Conservation (phyloP, 2,888 invertebrate genomes). For the Synergus umbraculus region DNA sequence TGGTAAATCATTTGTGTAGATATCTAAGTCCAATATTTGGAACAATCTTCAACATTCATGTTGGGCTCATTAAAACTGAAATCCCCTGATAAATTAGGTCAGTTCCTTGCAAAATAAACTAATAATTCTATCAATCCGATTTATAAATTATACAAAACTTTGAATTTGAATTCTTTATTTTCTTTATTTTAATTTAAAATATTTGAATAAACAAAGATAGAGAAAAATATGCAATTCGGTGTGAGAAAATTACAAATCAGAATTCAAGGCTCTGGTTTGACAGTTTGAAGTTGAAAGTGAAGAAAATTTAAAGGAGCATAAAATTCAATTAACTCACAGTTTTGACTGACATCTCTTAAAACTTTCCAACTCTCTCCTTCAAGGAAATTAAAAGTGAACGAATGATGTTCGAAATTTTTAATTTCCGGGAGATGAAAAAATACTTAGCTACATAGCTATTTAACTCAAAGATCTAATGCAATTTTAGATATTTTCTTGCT, state of each 20-base stretch:
- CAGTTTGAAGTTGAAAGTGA: background rate
- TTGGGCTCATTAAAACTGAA: background rate
- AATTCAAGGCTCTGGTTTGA: background rate
- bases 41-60: background rate
- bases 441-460: background rate
- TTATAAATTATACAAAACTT: no score
- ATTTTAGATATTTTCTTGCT: no score
- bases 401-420: background rate
- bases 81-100: no score
- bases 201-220: background rate
- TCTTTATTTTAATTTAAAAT: background rate
- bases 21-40: slow-evolving; percentile 45
- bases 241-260: background rate
- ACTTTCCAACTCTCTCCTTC: background rate
- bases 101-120: no score
- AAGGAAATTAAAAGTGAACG: background rate
- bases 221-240: background rate
- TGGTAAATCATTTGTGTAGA: background rate
- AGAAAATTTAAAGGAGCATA: slow-evolving; percentile 4
- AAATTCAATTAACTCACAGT: slow-evolving; percentile 2
- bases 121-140: no score
- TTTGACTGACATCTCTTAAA: background rate
- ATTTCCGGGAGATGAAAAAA: background rate
- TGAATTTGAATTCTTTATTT: no score
- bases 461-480: no score